Evolutionary conservation across 2,797 vertebrate genomes (phyloP).

Genomic region (Sandelia bainsii): DNA sequence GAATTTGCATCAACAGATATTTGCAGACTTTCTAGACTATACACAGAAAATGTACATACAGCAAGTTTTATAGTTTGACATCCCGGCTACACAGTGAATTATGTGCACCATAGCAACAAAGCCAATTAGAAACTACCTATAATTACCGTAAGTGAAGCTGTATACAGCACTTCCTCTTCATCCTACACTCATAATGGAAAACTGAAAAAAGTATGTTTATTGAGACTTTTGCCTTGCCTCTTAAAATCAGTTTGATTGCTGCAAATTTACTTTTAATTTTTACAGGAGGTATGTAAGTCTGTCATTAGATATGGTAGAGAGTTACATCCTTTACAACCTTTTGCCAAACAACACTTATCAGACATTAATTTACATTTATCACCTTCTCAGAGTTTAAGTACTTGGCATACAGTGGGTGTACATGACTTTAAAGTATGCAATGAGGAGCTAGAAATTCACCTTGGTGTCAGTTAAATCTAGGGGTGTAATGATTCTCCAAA

Average conservation of each 20-base stretch:
- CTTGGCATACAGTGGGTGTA: background rate
- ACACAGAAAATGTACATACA: background rate
- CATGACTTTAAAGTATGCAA: too few relatives aligned
- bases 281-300: background rate
- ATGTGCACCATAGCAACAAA: slow-evolving; percentile 72
- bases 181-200: slow-evolving; percentile 62
- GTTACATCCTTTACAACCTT: background rate
- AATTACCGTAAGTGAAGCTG: slow-evolving; percentile 74
- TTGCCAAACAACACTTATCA: background rate
- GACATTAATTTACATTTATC: fast-evolving
- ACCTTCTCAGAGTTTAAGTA: background rate
- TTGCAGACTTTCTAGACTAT: background rate
- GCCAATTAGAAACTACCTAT: slow-evolving; percentile 68
- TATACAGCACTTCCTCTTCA: slow-evolving; percentile 65
- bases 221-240: slow-evolving; percentile 52
- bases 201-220: slow-evolving; percentile 48
- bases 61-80: slow-evolving; percentile 31
- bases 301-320: background rate
- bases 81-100: slow-evolving; percentile 40
- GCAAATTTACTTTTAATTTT: slow-evolving; percentile 41
- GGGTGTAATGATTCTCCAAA: too few relatives aligned
- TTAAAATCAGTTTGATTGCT: slow-evolving; percentile 46
- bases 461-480: too few relatives aligned
- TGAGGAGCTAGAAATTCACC: too few relatives aligned
- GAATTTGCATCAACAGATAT: slow-evolving; percentile 1